Base-by-base conservation (phyloP, 2,888 invertebrate species). In the Ichneumoninae sp. region DNA sequence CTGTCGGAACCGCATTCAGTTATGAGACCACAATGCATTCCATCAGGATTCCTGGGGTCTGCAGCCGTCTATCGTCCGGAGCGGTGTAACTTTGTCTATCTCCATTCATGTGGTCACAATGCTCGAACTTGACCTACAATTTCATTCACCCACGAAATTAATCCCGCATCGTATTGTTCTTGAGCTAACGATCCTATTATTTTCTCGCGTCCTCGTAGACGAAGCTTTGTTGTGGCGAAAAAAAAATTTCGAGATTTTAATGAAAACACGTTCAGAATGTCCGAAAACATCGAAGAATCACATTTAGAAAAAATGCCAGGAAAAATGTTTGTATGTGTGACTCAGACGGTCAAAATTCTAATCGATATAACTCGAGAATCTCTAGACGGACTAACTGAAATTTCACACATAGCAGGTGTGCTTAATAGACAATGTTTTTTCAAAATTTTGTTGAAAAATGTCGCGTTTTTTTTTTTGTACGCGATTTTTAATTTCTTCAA, bases 11-110 rank as follows among this genome's bases (percentile, higher is more conserved):
- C 47, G 78, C 78, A 66, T 75, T 70, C 81, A 60, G 69, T 81
- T 75, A 71, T 81, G 68, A 77, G 78, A 75, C 26, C 71, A 79
- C 78, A 77, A 85, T 79, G 75, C 50, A 50, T 78, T 75, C 75
- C 66, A 66, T 75, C 36, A 50, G 73, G 71, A 69, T 85, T 66
- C 81, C 47, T 68, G 40, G 50, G 71, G 65, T 7, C 40, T 16
- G 22, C 22, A 30, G 36, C 13, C 68, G 63, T 60, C 13, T 75
- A 78, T 74, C 36, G 47, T 19, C 13, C 44, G 50, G 22, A 66
- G 4, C 26, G 65, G 69, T 63, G 74, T 47, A 47, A 65, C 69
- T 69, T 36, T 65, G 75, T 50, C 36, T 69, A 69, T 54, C 69
- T 52, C 19, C 65, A 66, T 80, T 80, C 57, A 57, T 65, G 50